Percentiles rank a stretch among this genome's conserved stretches.
These are phyloP conservation scores for Pionites leucogaster DNA, from an alignment of 2,113 vertebrate species.

Conservation along the genomic window DNA sequence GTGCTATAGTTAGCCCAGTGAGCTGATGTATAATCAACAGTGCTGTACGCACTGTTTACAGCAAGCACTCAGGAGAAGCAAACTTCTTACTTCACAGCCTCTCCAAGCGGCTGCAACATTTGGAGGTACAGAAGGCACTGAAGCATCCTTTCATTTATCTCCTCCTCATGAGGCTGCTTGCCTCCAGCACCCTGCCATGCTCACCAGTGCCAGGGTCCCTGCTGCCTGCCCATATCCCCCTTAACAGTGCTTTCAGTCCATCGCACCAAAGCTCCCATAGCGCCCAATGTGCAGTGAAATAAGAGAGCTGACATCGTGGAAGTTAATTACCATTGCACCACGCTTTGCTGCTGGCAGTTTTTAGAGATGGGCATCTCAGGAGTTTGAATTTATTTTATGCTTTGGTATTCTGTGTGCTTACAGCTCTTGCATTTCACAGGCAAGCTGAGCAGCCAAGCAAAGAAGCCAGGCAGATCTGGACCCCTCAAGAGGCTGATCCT, in stretches of 20 bases:
- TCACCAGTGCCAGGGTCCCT: rapidly evolving
- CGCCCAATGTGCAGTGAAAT: not conserved
- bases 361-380: not conserved
- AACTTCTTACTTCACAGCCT: slow-evolving; percentile 3
- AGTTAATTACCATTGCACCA: not conserved
- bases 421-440: not conserved
- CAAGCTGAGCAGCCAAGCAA: not conserved
- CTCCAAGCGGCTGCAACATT: not conserved
- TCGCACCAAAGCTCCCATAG: not conserved
- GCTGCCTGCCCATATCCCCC: rapidly evolving
- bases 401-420: not conserved
- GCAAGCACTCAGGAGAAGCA: slow-evolving; percentile 31
- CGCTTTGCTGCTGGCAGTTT: not conserved
- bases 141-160: not conserved
- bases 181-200: not conserved
- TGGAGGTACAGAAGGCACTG: not conserved
- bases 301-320: not conserved
- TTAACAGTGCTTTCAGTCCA: not conserved
- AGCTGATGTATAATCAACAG: slow-evolving; percentile 71
- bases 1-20: slow-evolving; percentile 73
- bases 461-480: not conserved
- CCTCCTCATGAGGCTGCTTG: not conserved
- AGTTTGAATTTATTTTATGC: not conserved
- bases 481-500: not conserved
- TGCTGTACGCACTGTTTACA: slow-evolving; percentile 34